Percentiles rank a stretch among this genome's conserved stretches.
Evolutionary conservation across 1,140 invertebrate genomes (phyloP).

Genomic region (Danaus melanippus): DNA sequence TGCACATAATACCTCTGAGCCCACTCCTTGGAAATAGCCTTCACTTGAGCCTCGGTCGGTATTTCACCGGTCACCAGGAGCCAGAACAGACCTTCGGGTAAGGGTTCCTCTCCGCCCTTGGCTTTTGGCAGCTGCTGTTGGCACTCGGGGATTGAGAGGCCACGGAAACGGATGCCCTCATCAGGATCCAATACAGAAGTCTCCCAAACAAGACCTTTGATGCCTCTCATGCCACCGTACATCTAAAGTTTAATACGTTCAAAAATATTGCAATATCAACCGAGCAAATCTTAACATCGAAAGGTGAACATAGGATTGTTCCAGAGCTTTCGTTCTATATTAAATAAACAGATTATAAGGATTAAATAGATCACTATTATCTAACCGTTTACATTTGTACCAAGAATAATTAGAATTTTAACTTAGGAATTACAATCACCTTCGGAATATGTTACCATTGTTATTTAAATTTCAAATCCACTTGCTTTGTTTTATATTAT

Average conservation of each 20-base stretch:
- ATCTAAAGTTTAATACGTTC: conserved; percentile 63
- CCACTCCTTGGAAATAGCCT: conserved; percentile 92
- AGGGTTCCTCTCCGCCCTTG: conserved; percentile 86
- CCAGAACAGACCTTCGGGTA: conserved; percentile 98
- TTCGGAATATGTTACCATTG: too few relatives aligned
- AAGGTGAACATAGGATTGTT: too few relatives aligned
- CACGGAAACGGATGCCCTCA: conserved; percentile 96
- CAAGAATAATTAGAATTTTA: too few relatives aligned
- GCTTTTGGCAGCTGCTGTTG: conserved; percentile 93
- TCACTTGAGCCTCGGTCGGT: conserved; percentile 86
- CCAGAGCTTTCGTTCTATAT: too few relatives aligned
- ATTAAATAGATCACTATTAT: too few relatives aligned
- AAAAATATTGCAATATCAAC: too few relatives aligned
- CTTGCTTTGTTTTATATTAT: too few relatives aligned
- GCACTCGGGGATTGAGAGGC: conserved; percentile 95
- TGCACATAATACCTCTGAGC: conserved; percentile 77
- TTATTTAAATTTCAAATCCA: too few relatives aligned
- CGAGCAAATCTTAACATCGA: too few relatives aligned
- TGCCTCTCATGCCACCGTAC: conserved; percentile 98
- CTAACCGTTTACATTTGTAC: too few relatives aligned
- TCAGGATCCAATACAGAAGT: conserved; percentile 96
- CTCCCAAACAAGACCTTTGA: conserved; percentile 95
- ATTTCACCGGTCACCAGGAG: conserved; percentile 93
- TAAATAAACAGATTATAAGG: too few relatives aligned
- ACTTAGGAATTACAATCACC: too few relatives aligned